phyloP scores from a whole-genome alignment of 1,140 invertebrate genomes.

The Brachystomella parvula region DNA sequence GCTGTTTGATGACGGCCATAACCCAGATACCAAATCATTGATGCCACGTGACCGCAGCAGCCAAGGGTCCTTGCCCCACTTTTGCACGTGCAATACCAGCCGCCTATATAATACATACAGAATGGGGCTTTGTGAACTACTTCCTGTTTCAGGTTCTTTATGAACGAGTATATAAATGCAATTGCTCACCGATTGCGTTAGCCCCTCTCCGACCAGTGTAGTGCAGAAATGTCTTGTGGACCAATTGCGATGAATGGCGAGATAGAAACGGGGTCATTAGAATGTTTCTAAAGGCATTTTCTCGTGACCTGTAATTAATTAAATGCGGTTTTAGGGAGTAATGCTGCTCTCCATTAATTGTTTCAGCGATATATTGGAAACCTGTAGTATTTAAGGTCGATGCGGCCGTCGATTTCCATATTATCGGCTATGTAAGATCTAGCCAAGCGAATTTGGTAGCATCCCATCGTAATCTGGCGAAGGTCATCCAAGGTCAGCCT shows the following conservation, averaged over 20 bases:
- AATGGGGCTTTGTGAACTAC: too few species aligned
- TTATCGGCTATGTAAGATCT: neutral
- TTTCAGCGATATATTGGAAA: too few species aligned
- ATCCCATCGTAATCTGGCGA: conserved; percentile 11
- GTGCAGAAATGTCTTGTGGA: neutral
- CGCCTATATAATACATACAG: too few species aligned
- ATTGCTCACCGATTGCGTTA: neutral
- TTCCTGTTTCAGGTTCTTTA: neutral
- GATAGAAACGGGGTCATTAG: too few species aligned
- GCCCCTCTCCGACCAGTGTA: neutral
- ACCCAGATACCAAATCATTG: conserved; percentile 17
- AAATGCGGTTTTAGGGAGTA: too few species aligned
- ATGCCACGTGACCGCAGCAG: too few species aligned
- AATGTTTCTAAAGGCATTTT: too few species aligned
- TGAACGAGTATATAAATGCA: neutral
- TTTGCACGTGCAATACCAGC: conserved; percentile 21
- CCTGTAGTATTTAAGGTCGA: neutral
- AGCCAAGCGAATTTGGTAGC: conserved; percentile 23
- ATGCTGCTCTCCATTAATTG: too few species aligned
- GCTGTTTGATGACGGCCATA: conserved; percentile 8
- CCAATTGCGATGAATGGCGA: too few species aligned
- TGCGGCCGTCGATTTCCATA: neutral
- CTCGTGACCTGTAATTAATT: too few species aligned
- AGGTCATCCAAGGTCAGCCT: conserved; percentile 15
- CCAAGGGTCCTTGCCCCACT: conserved; percentile 18